phyloP scores from a whole-genome alignment of 2,113 vertebrate genomes.

The Petrocephalus zakoni region DNA sequence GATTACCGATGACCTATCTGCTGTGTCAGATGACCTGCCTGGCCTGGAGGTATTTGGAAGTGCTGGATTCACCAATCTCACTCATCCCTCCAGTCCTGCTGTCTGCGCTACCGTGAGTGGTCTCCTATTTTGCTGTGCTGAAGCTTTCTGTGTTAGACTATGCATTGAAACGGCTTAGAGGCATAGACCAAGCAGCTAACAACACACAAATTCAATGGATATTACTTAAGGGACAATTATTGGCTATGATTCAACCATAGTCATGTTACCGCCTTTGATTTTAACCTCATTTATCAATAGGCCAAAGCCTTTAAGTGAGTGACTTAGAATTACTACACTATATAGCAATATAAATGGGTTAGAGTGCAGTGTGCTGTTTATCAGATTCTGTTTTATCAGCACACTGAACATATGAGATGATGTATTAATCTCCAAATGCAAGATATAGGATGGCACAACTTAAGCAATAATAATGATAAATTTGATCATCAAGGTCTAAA shows the following conservation, averaged over 20 bases:
- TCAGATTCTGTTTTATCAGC: not conserved
- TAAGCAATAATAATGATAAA: not conserved
- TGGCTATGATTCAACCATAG: not conserved
- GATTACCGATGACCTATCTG: not conserved
- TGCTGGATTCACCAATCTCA: constrained; percentile 46
- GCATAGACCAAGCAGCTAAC: not conserved
- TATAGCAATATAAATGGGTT: not conserved
- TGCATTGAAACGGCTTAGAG: not conserved
- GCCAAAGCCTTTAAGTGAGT: not conserved
- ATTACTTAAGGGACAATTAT: not conserved
- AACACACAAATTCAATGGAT: not conserved
- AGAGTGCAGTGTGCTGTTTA: not conserved
- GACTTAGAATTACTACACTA: not conserved
- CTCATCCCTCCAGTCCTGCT: constrained; percentile 61
- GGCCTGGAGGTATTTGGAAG: constrained; percentile 69
- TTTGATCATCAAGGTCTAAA: not conserved
- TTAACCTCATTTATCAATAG: not conserved
- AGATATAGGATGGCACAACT: not conserved
- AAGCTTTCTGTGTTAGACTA: not conserved
- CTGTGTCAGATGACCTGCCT: constrained; percentile 66
- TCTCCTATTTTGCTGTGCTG: not conserved
- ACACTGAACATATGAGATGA: not conserved
- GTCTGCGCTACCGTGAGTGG: constrained; percentile 64
- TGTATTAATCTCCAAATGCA: not conserved
- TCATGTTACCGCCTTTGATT: not conserved